Percentiles rank a stretch among this genome's conserved stretches.
phyloP scores from a whole-genome alignment of 2,888 invertebrate genomes.

The Machimus atricapillus region DNA sequence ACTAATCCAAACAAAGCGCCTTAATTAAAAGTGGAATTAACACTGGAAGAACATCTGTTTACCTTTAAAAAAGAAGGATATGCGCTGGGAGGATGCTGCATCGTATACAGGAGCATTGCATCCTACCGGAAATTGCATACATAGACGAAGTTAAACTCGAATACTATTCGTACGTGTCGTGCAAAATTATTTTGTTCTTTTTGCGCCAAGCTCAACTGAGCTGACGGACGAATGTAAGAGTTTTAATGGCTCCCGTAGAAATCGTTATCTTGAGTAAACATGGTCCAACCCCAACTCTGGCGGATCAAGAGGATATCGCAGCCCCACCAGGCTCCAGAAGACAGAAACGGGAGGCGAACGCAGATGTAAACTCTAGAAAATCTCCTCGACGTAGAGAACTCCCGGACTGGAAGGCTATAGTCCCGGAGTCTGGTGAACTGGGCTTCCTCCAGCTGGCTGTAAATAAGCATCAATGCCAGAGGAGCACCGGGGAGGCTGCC shows the following conservation, averaged over 20 bases:
- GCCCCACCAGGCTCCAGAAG: not conserved
- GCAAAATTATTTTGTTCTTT: not conserved
- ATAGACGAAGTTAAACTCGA: not conserved
- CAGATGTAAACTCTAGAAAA: constrained; percentile 23
- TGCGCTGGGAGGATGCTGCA: not conserved
- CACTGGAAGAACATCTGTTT: not conserved
- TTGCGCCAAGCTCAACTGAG: not conserved
- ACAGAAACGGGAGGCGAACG: not conserved
- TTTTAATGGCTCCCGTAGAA: constrained; percentile 26
- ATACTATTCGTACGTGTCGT: not conserved
- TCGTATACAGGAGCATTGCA: not conserved
- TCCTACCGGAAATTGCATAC: not conserved
- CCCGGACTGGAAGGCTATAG: not conserved
- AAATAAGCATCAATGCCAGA: constrained; percentile 29
- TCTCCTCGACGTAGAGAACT: not conserved
- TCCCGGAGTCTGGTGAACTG: not conserved
- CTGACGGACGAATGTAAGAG: constrained; percentile 22
- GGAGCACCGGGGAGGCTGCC: not conserved
- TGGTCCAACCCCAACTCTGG: not conserved
- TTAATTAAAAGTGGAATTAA: not conserved
- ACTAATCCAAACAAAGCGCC: not conserved
- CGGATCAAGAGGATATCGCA: constrained; percentile 10
- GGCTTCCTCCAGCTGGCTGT: constrained; percentile 19
- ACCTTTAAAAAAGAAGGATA: not conserved
- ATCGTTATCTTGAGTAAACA: constrained; percentile 6